Evolutionary conservation across 64 coral and sea anemone species (phyloP).

Genomic region (Dendronephthya gigantea): DNA sequence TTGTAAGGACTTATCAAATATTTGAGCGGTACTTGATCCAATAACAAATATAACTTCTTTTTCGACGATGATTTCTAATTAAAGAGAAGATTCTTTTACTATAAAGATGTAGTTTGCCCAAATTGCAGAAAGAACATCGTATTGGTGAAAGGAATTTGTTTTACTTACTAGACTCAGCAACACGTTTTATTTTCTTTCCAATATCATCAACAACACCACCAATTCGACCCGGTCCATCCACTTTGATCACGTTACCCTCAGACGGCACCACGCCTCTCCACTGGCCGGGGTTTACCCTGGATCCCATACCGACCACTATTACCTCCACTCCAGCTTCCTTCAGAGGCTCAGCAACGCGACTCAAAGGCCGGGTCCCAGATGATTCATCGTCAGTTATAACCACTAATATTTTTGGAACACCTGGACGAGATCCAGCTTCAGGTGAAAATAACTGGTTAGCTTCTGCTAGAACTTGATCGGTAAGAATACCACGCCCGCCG

Average conservation of each 20-base stretch:
- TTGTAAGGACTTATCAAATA: background rate
- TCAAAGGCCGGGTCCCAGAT: background rate
- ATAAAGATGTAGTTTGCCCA: too few relatives aligned
- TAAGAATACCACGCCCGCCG: background rate
- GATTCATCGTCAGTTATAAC: conserved; percentile 8
- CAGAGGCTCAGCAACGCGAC: background rate
- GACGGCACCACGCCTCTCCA: background rate
- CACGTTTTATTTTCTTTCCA: background rate
- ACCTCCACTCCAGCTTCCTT: background rate
- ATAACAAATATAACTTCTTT: background rate
- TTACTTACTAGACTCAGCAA: background rate
- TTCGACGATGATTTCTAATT: background rate
- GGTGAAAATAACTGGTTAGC: background rate
- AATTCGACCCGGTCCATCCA: background rate
- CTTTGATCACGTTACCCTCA: background rate
- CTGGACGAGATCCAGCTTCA: background rate
- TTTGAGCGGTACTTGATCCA: background rate
- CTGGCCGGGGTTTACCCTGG: background rate
- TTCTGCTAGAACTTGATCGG: background rate
- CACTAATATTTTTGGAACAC: background rate
- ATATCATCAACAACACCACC: background rate
- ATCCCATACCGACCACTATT: background rate
- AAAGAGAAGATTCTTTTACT: background rate
- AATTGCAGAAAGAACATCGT: too few relatives aligned
- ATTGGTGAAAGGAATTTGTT: too few relatives aligned